Evolutionary conservation across 2,888 invertebrate genomes (phyloP), one percentile per base, ranked within the genome.

Genomic region (Corythucha ciliata): DNA sequence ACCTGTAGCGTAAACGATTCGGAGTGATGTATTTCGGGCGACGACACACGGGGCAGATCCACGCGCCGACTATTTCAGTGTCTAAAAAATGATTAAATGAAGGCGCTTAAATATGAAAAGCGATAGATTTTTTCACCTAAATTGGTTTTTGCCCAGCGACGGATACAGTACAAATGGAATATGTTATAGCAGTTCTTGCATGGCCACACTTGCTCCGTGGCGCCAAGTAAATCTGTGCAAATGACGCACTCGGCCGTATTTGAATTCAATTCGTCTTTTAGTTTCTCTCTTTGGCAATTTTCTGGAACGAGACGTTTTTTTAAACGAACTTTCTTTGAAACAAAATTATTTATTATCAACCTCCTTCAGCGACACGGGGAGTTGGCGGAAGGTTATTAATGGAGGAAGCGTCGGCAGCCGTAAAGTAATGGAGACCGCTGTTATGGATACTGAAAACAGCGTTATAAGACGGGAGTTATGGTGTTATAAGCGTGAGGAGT

Each of bases 131-230:
- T 29, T 29, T 29, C n/a, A 45, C 39, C 39, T 27, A 37, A 14
- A 20, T 48, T 48, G 18, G 48, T 48, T 39, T 48, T 48, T 21
- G 48, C 48, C 48, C 48, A 48, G 8, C 39, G 37, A 10, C 48
- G 2, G 37, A 48, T 39, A 22, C 48, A 48, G 8, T 20, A 29
- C 8, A 48, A 32, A 29, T 48, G 48, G 20, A 48, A 48, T 4
- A 48, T 27, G 20, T 48, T 48, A 21, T 27, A 37, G 39, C 48
- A 48, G 21, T 37, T 27, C 2, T 39, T 48, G 26, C 48, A 48
- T 8, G 48, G 48, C 48, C 48, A 48, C n/a, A 48, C 37, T 4
- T 14, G 26, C 12, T 37, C 36, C 18, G 18, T 29, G 12, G 39
- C n/a, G 7, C 10, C 5, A n/a, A 48, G 37, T 20, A 27, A 6